Conservation (phyloP, 2,888 invertebrate genomes). For the Agrotis exclamationis region DNA sequence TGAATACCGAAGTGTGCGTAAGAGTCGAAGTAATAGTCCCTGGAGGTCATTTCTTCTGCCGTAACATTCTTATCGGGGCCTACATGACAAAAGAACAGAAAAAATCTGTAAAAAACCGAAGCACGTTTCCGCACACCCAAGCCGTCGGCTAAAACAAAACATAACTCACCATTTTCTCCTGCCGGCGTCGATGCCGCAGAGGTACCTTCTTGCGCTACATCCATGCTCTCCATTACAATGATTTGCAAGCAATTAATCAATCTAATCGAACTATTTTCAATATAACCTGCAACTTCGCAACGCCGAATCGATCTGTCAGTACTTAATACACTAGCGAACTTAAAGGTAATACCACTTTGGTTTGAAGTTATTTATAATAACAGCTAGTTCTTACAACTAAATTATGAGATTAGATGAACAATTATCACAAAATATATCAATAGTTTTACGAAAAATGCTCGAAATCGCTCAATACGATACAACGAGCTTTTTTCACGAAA, state of each 20-base stretch:
- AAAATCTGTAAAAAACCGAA: conserved; percentile 72
- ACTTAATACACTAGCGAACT: conserved; percentile 56
- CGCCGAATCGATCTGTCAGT: conserved; percentile 86
- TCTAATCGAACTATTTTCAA: conserved; percentile 67
- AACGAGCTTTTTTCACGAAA: conserved; percentile 77
- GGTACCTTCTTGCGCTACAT: conserved; percentile 87
- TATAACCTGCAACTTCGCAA: conserved; percentile 86
- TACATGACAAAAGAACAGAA: conserved; percentile 67
- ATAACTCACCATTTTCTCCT: conserved; percentile 86
- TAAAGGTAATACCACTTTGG: conserved; percentile 56
- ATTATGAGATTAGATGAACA: conserved; percentile 63
- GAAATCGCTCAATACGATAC: conserved; percentile 70
- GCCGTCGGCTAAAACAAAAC: conserved; percentile 66
- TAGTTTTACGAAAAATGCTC: conserved; percentile 72
- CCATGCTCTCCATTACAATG: conserved; percentile 89
- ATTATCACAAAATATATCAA: conserved; percentile 71
- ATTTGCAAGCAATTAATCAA: conserved; percentile 74
- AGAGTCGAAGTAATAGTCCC: conserved; percentile 99
- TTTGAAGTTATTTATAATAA: conserved; percentile 57
- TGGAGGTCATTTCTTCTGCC: conserved; percentile 99
- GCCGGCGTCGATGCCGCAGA: conserved; percentile 85
- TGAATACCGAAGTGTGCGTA: conserved; percentile 99
- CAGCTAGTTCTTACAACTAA: conserved; percentile 62
- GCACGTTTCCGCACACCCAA: conserved; percentile 82
- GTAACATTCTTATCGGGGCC: conserved; percentile 91